phyloP scores from a whole-genome alignment of 2,113 vertebrate genomes.

The Oreotrochilus melanogaster region DNA sequence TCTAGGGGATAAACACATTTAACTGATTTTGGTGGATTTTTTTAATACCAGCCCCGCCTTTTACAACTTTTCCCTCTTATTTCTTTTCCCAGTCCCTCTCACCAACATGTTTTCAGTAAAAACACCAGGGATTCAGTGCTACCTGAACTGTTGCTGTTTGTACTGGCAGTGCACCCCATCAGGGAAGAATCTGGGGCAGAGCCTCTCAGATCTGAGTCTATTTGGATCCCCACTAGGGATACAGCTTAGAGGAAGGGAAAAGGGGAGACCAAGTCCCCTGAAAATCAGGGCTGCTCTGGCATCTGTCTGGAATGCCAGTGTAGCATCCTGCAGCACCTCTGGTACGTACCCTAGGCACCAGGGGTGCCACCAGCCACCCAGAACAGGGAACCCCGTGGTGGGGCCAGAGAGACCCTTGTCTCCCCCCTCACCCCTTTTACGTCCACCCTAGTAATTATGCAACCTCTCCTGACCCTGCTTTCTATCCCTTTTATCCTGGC shows the following conservation, averaged over 20 bases:
- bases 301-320: no score
- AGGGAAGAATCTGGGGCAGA: background rate
- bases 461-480: slow-evolving; percentile 79
- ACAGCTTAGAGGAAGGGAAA: background rate
- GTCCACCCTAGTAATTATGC: slow-evolving; percentile 79
- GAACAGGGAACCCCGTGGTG: background rate
- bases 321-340: no score
- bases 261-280: background rate
- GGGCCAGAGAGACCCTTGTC: slow-evolving; percentile 60
- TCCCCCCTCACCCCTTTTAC: slow-evolving; percentile 57
- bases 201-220: background rate
- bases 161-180: background rate
- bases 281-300: background rate
- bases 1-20: background rate
- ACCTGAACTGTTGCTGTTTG: accelerated
- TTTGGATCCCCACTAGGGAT: background rate
- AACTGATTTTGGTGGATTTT: background rate
- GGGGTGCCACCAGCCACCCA: background rate
- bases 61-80: background rate
- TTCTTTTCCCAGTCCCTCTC: background rate
- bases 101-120: background rate
- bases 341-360: background rate
- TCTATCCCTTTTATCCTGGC: slow-evolving; percentile 78
- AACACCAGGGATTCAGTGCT: background rate
- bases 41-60: background rate